Base-by-base conservation (phyloP, 2,888 invertebrate species). In the Hemicrepidius hirtus region DNA sequence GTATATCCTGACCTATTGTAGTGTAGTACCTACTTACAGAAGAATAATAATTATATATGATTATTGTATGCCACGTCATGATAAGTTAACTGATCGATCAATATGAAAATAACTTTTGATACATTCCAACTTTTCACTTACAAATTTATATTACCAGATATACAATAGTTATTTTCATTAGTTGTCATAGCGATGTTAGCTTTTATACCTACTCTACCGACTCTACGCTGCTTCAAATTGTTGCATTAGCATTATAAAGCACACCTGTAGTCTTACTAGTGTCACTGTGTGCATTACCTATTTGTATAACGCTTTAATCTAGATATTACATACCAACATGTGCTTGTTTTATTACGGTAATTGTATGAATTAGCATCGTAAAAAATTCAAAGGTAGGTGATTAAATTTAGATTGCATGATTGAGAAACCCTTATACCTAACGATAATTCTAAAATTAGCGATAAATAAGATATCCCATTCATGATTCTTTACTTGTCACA, bases 111-210 rank as follows among this genome's bases (percentile, higher is more conserved):
- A 67, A 72, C 44, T 62, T 68, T 72, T 72, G 72, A 67, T 72
- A 49, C n/a, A 16, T n/a, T 6, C 32, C 32, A 50, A 35, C 37
- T 41, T 67, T 50, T 20, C 37, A 10, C 24, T 32, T 28, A 35
- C 41, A 53, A 44, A 40, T 10, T 20, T 7, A 66, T 60, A 50
- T 40, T 57, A 28, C 20, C 32, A 3, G 21, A 6, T 49, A 24
- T n/a, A 53, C 68, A 62, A 68, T 71, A 68, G 69, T 75, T 68
- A 63, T 66, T 74, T 57, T 66, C 68, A 68, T 53, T 69, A 53
- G 76, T 74, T 66, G 74, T 68, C 76, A 76, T 76, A 69, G 74
- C 37, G 64, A 76, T 68, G 59, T 46, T 49, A 18, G 20, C 68
- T 71, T 75, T 75, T 62, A 74, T 64, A 74, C n/a, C n/a, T n/a